A percentile compares a stretch with the other conserved stretches of the same genome.
Evolutionary conservation across 2,888 invertebrate species (phyloP).

Genomic region (Megalurothrips usitatus): DNA sequence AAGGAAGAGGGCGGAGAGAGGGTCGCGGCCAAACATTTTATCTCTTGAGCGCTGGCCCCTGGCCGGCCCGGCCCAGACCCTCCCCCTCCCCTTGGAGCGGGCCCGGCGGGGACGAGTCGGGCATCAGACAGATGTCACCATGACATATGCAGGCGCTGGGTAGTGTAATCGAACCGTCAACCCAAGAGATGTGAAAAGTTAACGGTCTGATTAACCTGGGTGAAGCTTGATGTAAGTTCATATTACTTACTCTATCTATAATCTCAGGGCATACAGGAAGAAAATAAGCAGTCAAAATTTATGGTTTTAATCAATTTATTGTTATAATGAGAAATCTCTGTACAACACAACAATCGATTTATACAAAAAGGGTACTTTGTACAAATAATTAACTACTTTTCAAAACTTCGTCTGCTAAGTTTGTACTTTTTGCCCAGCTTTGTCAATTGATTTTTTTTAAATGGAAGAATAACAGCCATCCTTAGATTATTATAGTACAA

Average conservation of each 20-base stretch:
- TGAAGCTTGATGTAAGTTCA: no score
- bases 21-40: conserved; percentile 24
- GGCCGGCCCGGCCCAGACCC: background rate
- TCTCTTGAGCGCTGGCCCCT: conserved; percentile 6
- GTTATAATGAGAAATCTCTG: background rate
- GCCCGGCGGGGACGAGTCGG: background rate
- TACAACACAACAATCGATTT: background rate
- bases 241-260: no score
- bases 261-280: no score
- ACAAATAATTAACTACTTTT: background rate
- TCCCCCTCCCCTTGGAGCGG: background rate
- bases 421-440: background rate
- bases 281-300: background rate
- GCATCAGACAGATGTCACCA: background rate
- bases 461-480: no score
- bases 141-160: background rate
- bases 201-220: no score
- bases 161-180: no score
- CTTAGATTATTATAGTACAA: no score
- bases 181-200: no score
- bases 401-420: background rate
- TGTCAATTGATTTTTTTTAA: background rate
- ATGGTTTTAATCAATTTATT: background rate
- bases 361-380: background rate
- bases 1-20: background rate